Conservation (phyloP, 2,888 invertebrate species). For the Cheilosia urbana region DNA sequence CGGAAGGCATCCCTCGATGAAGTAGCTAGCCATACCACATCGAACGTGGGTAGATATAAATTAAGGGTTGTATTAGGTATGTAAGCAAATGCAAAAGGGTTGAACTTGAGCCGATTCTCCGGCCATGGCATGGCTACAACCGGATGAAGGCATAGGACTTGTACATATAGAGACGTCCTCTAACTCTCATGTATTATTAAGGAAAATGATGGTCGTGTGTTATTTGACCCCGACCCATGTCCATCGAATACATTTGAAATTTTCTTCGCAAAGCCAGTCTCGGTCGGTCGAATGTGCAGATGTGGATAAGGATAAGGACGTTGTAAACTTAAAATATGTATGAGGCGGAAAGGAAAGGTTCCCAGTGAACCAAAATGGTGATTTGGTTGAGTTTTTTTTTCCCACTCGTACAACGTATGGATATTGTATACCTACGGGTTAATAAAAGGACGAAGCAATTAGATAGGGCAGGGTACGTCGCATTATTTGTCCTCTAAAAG, state of each 20-base stretch:
- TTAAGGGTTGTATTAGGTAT: constrained; percentile 75
- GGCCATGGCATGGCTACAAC: constrained; percentile 15
- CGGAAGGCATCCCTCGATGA: constrained; percentile 42
- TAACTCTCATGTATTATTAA: constrained; percentile 73
- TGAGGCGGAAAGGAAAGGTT: constrained; percentile 58
- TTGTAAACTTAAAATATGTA: constrained; percentile 74
- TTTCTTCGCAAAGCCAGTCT: constrained; percentile 57
- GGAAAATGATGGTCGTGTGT: constrained; percentile 76
- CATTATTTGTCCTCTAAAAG: constrained; percentile 38
- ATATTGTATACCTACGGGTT: constrained; percentile 35
- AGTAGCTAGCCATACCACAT: constrained; percentile 37
- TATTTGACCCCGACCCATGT: constrained; percentile 76
- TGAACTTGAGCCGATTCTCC: constrained; percentile 72
- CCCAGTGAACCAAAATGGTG: constrained; percentile 61
- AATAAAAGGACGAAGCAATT: constrained; percentile 71
- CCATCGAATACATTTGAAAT: constrained; percentile 62
- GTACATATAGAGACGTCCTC: constrained; percentile 69
- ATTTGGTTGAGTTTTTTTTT: constrained; percentile 3
- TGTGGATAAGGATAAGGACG: constrained; percentile 72
- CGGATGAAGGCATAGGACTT: constrained; percentile 40
- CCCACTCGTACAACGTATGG: not conserved
- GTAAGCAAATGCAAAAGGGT: constrained; percentile 72
- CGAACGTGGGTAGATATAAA: constrained; percentile 74
- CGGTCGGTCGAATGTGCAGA: constrained; percentile 72
- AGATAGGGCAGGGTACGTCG: constrained; percentile 51